Evolutionary conservation across 2,113 vertebrate genomes (phyloP).

Genomic region (Erythrolamprus reginae): DNA sequence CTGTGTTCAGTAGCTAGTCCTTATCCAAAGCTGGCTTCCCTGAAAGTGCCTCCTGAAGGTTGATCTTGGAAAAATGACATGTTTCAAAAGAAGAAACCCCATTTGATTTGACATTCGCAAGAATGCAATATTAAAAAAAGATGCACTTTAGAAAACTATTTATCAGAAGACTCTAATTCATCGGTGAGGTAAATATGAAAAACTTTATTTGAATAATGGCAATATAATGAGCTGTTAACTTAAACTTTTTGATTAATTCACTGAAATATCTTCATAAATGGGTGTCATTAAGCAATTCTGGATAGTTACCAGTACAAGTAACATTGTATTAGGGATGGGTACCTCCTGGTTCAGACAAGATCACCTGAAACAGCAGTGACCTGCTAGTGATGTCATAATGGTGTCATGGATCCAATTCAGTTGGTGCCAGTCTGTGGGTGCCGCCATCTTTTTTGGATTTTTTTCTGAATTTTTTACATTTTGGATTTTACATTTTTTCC

Average conservation of each 20-base stretch:
- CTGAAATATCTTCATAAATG: slow-evolving; percentile 36
- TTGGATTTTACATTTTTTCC: no score
- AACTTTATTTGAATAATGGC: slow-evolving; percentile 51
- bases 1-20: no score
- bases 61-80: not conserved
- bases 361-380: no score
- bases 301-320: slow-evolving; percentile 13
- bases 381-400: no score
- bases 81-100: slow-evolving; percentile 16
- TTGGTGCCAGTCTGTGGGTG: no score
- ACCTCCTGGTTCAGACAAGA: no score
- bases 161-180: slow-evolving; percentile 48
- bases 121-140: slow-evolving; percentile 8
- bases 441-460: no score
- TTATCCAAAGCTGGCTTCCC: no score
- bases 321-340: no score
- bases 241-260: slow-evolving; percentile 49
- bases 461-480: no score
- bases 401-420: no score
- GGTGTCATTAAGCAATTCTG: slow-evolving; percentile 46
- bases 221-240: slow-evolving; percentile 52
- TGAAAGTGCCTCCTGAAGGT: not conserved
- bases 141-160: slow-evolving; percentile 34
- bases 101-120: slow-evolving; percentile 6
- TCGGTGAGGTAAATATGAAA: slow-evolving; percentile 57